phyloP scores from a whole-genome alignment of 1,140 invertebrate species.

The Drosophila subobscura region DNA sequence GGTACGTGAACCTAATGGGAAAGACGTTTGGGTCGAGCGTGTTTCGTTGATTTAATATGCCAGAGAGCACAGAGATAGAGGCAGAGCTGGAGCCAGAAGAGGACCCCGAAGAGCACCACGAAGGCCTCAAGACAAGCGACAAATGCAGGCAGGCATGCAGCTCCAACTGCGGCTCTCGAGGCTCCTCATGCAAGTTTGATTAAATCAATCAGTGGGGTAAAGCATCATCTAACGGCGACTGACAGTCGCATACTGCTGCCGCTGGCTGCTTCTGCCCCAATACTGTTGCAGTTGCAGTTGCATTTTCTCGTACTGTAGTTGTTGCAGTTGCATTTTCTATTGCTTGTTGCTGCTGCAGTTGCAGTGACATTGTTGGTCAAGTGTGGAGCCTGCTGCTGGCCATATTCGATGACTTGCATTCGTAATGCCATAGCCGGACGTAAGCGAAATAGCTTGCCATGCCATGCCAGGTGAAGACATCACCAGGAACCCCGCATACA shows the following conservation, averaged over 20 bases:
- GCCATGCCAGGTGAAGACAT: constrained; percentile 47
- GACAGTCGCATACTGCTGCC: constrained; percentile 39
- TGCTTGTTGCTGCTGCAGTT: constrained; percentile 1
- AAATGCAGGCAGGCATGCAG: constrained; percentile 19
- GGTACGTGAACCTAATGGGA: constrained; percentile 50
- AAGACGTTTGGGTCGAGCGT: constrained; percentile 32
- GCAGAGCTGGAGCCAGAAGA: neutral
- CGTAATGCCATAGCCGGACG: constrained; percentile 69
- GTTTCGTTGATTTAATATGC: constrained; percentile 65
- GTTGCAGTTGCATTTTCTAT: neutral
- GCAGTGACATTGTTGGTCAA: constrained; percentile 37
- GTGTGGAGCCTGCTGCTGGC: constrained; percentile 22
- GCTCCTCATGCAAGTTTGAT: constrained; percentile 74
- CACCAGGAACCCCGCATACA: constrained; percentile 18
- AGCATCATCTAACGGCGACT: constrained; percentile 74
- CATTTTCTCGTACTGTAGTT: neutral
- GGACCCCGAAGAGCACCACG: neutral
- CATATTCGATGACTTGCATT: constrained; percentile 70
- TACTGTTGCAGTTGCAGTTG: constrained; percentile 17
- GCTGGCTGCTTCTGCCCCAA: constrained; percentile 15
- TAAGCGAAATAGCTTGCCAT: constrained; percentile 10
- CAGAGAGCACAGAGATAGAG: constrained; percentile 7
- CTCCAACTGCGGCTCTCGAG: no score
- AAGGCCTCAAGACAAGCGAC: constrained; percentile 28
- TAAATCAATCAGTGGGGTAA: constrained; percentile 78